These are phyloP conservation scores for Thymallus thymallus DNA, from an alignment of 2,113 vertebrate species.

Conservation along the genomic window DNA sequence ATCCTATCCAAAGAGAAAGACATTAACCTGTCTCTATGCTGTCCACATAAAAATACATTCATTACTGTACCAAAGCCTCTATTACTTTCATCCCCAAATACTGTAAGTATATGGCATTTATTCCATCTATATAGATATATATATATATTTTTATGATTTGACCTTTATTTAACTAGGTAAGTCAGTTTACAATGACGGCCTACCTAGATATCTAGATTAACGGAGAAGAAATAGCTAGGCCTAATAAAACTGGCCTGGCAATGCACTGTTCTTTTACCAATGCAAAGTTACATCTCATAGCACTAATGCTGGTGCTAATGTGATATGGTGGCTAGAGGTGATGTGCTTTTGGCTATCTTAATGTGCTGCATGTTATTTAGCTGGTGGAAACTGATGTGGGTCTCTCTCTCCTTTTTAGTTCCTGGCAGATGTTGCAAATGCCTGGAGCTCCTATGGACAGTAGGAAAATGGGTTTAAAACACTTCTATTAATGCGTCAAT, in stretches of 20 bases:
- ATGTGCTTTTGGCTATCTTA: background rate
- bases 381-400: background rate
- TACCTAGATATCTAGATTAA: no score
- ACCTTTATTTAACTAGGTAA: no score
- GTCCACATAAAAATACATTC: no score
- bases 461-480: conserved; percentile 4
- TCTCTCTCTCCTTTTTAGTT: background rate
- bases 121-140: no score
- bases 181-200: no score
- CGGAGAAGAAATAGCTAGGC: conserved; percentile 39
- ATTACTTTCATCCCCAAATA: no score
- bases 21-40: no score
- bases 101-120: no score
- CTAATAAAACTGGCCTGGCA: conserved; percentile 40
- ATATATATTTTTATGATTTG: no score
- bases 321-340: background rate
- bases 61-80: no score
- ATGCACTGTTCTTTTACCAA: background rate
- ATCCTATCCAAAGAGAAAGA: no score
- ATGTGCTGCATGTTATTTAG: background rate
- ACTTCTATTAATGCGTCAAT: background rate
- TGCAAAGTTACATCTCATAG: conserved; percentile 19
- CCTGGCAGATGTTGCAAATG: background rate
- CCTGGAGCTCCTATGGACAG: background rate
- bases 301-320: background rate